Evolutionary conservation across 2,888 invertebrate species (phyloP).

Genomic region (Acrobasis consociella): DNA sequence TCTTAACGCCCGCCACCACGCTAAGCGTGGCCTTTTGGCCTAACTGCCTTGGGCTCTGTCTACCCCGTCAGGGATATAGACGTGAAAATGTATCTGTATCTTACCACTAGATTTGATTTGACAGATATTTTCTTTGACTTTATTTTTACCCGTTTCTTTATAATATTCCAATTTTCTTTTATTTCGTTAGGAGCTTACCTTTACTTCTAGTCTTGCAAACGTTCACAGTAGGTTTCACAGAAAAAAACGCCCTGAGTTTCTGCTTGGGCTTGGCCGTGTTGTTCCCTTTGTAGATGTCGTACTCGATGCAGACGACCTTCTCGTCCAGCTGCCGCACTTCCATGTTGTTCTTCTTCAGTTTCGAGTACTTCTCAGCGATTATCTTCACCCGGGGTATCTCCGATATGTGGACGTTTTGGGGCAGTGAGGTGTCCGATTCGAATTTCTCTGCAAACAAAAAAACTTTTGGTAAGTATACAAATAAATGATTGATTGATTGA

Average conservation of each 20-base stretch:
- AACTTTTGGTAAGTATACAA: too few relatives aligned
- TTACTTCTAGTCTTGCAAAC: not conserved
- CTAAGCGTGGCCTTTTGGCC: too few relatives aligned
- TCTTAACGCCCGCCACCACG: too few relatives aligned
- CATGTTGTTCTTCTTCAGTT: slow-evolving; percentile 56
- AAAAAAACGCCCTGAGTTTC: slow-evolving; percentile 65
- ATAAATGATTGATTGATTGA: too few relatives aligned
- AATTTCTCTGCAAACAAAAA: slow-evolving; percentile 21
- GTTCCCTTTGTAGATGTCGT: slow-evolving; percentile 53
- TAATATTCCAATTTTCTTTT: too few relatives aligned
- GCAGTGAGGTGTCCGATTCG: slow-evolving; percentile 24
- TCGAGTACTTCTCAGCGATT: slow-evolving; percentile 64
- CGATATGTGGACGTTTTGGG: slow-evolving; percentile 51
- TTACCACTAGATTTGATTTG: too few relatives aligned
- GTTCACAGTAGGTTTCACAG: slow-evolving; percentile 48
- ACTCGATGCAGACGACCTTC: slow-evolving; percentile 70
- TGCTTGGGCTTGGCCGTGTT: slow-evolving; percentile 44
- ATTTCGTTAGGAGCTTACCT: not conserved
- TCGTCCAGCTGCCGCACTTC: slow-evolving; percentile 66
- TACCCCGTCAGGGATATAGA: too few relatives aligned
- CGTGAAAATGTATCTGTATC: too few relatives aligned
- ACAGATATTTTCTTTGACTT: too few relatives aligned
- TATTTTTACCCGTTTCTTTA: too few relatives aligned
- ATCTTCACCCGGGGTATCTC: slow-evolving; percentile 61
- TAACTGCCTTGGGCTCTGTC: too few relatives aligned